phyloP scores from a whole-genome alignment of 2,113 vertebrate species.

The Tinamus guttatus region DNA sequence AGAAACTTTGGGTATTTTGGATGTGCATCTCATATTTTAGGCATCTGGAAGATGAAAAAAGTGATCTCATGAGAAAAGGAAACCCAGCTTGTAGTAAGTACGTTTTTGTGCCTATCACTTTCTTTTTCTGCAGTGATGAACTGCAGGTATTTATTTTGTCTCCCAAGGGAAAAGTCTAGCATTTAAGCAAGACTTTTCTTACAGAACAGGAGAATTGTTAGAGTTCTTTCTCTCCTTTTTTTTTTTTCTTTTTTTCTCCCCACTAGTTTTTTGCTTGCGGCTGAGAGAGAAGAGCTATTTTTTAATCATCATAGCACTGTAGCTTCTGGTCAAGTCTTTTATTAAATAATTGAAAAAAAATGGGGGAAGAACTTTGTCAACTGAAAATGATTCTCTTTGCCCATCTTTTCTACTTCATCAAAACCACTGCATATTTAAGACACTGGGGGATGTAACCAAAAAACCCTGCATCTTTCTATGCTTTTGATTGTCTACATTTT shows the following conservation, averaged over 20 bases:
- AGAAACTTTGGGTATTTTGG: neutral
- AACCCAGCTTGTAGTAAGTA: neutral
- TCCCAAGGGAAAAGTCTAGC: constrained; percentile 22
- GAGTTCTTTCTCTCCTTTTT: neutral
- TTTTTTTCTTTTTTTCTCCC: neutral
- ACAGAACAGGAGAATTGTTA: neutral
- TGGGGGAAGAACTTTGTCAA: neutral
- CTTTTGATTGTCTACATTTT: constrained; percentile 6
- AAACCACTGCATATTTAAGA: neutral
- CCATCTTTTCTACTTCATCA: neutral
- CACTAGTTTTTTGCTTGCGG: constrained; percentile 14
- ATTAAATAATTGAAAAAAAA: constrained; percentile 52
- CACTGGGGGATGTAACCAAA: neutral
- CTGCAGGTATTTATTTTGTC: constrained; percentile 44
- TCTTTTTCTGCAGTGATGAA: neutral
- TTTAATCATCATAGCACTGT: neutral
- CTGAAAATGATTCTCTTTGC: neutral
- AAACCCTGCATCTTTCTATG: constrained; percentile 16
- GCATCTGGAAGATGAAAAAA: neutral
- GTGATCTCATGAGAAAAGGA: neutral
- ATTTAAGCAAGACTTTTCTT: neutral
- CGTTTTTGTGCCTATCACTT: constrained; percentile 13
- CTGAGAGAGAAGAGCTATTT: neutral
- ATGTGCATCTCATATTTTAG: neutral
- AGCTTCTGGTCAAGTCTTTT: constrained; percentile 14